These are phyloP conservation scores for Nicator chloris DNA, from an alignment of 2,113 vertebrate species.

Conservation along the genomic window DNA sequence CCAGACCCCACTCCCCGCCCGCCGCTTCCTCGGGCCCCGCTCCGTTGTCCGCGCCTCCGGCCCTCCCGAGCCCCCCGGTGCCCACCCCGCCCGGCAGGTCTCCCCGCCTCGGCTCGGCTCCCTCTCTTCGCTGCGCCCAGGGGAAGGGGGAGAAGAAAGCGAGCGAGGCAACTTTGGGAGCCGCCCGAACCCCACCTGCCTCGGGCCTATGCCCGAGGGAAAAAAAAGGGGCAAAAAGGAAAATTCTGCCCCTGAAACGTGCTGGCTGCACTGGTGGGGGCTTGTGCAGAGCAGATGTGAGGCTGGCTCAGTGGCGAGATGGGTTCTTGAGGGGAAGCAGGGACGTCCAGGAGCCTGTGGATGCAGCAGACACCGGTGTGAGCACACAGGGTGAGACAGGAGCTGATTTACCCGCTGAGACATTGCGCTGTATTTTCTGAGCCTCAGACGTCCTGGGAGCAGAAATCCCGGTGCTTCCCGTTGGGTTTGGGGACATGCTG, in stretches of 20 bases:
- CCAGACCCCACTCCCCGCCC: no score
- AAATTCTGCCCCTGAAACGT: neutral
- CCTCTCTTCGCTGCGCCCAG: neutral
- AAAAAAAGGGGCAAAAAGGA: accelerated
- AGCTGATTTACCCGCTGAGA: neutral
- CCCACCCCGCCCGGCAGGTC: neutral
- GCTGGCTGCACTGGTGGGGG: neutral
- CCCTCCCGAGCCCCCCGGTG: neutral
- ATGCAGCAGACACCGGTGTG: neutral
- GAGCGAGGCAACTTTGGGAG: neutral
- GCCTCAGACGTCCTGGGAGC: neutral
- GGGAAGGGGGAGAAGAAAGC: neutral
- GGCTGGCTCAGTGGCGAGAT: neutral
- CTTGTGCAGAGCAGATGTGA: neutral
- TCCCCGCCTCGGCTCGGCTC: neutral
- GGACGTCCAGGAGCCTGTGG: neutral
- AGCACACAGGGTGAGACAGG: neutral
- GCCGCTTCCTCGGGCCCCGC: neutral
- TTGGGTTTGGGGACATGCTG: accelerated
- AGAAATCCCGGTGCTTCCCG: neutral
- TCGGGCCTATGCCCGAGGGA: no score
- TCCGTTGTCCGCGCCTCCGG: neutral
- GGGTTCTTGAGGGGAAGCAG: neutral
- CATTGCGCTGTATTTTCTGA: accelerated
- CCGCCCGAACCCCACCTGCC: neutral